Evolutionary conservation across 2,888 invertebrate species (phyloP), one percentile per base, ranked within the genome.

Genomic region (Epistrophella euchroma): DNA sequence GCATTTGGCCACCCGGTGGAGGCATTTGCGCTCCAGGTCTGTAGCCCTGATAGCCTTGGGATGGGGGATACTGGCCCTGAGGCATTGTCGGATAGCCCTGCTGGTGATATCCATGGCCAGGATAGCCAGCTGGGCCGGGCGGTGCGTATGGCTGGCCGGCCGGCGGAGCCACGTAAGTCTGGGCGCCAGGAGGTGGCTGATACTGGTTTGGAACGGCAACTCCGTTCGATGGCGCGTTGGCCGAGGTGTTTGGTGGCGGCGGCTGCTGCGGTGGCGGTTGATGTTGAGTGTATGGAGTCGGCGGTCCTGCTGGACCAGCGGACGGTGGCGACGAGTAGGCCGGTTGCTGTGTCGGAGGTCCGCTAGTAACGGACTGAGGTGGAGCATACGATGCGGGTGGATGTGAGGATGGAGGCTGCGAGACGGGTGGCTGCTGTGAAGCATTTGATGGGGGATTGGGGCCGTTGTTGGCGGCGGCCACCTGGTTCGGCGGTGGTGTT

Each of bases 1-100:
- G 92, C 52, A 91, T 91, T 77, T 91, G 91, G 4, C 91, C 91
- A 4, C 94, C 94, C 5, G 94, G 94, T 47, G 94, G 94, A 90
- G 94, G 94, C 89, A 94, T 94, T 68, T 93, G 93, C 37, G 94
- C 93, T 2, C 95, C 95, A 10, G 95, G 95, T 85, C 95, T 92
- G 22, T 95, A 94, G 73, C 95, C 95, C 80, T 95, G 94, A 91
- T 95, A 95, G 22, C 94, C 94, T 90, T 95, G 95, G 7, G 95
- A 94, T 72, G 94, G 94, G 19, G 94, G 94, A 90, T 94, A 94
- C 88, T 94, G 94, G 2, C 93, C 93, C 87, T 95, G 95, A 15
- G 94, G 94, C 47, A 91, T 90, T 13, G 94, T 94, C 13, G 94
- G 94, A 91, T 95, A 95, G 13, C 94, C 94, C 62, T 94, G 95